These are phyloP conservation scores for Ctenodactylus gundi DNA, from an alignment of 2,113 vertebrate species.

Conservation along the genomic window DNA sequence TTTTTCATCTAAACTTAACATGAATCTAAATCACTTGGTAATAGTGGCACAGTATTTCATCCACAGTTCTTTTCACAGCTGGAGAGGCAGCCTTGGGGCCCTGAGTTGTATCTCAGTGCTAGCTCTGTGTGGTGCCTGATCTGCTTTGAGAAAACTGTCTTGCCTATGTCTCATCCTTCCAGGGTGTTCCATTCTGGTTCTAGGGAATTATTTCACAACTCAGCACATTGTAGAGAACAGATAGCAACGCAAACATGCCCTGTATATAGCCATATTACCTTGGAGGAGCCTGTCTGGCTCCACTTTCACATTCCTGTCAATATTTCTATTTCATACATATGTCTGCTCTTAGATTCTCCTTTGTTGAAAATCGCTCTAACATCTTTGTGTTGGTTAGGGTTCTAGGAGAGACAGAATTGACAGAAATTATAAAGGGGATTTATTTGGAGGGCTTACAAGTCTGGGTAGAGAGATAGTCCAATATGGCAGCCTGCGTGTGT, in stretches of 20 bases:
- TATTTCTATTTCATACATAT: background rate
- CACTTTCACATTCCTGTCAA: background rate
- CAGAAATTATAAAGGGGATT: no score
- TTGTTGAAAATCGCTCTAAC: background rate
- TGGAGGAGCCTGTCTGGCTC: no score
- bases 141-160: background rate
- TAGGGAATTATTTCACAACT: background rate
- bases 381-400: no score
- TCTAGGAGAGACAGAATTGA: no score
- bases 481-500: no score
- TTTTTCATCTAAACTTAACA: background rate
- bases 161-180: background rate
- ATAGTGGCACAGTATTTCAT: background rate
- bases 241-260: background rate
- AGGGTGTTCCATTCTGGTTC: background rate
- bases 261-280: background rate
- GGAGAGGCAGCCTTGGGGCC: background rate
- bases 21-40: background rate
- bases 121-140: no score
- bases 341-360: background rate
- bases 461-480: no score
- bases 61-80: no score
- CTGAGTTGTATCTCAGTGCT: background rate
- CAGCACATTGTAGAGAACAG: background rate
- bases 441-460: no score